These are phyloP conservation scores for Austrofundulus limnaeus DNA, from an alignment of 2,113 vertebrate species.

Conservation along the genomic window DNA sequence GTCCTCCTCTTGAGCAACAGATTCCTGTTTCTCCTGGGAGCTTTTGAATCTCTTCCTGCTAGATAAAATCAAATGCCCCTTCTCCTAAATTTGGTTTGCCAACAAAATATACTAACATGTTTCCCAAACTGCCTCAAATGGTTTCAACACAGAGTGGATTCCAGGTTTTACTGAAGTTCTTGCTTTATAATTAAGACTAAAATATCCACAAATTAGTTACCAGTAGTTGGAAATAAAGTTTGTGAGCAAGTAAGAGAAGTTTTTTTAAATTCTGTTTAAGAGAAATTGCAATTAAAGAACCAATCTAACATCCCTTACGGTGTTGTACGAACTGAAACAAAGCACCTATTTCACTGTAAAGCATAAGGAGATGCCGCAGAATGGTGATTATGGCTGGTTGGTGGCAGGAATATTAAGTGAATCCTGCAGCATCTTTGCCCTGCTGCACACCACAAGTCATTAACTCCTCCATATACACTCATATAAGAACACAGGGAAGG, in stretches of 20 bases:
- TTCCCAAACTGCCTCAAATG: too few relatives aligned
- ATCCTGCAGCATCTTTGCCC: constrained; percentile 53
- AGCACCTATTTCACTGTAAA: constrained; percentile 34
- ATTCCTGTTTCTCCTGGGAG: neutral
- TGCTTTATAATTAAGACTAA: too few relatives aligned
- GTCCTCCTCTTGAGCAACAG: neutral
- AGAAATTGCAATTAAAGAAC: neutral
- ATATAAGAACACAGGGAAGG: neutral
- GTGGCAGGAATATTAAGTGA: constrained; percentile 68
- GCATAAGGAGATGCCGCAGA: constrained; percentile 48
- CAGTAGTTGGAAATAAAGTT: too few relatives aligned
- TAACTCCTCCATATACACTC: constrained; percentile 40
- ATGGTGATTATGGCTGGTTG: constrained; percentile 57
- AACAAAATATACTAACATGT: too few relatives aligned
- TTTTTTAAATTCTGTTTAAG: too few relatives aligned
- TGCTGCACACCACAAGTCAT: constrained; percentile 56
- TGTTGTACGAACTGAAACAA: constrained; percentile 36
- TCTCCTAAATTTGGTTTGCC: too few relatives aligned
- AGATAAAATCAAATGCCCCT: neutral
- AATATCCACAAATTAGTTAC: too few relatives aligned
- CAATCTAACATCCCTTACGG: too few relatives aligned
- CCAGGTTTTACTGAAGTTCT: too few relatives aligned
- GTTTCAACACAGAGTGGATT: too few relatives aligned
- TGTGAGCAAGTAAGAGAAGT: too few relatives aligned
- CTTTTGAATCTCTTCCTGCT: neutral